These are phyloP conservation scores for Aegotheles bennettii DNA, from an alignment of 2,113 vertebrate genomes.

Conservation along the genomic window DNA sequence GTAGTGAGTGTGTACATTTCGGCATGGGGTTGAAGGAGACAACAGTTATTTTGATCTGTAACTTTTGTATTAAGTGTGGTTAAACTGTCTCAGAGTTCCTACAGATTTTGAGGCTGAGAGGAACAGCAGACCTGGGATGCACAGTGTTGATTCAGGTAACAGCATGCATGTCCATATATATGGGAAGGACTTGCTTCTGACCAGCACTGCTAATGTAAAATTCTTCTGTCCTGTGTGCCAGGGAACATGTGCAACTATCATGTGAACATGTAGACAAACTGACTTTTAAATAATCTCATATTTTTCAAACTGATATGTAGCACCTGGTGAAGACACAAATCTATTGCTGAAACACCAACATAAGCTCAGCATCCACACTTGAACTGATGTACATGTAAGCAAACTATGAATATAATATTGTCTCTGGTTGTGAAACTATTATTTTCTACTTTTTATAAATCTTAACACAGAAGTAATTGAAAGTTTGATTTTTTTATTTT, in stretches of 20 bases:
- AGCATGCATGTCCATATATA: rapidly evolving
- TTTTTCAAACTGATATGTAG: not conserved
- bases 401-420: not conserved
- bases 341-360: not conserved
- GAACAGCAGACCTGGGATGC: not conserved
- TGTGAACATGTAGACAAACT: not conserved
- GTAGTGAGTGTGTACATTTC: not conserved
- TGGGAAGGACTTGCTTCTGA: not conserved
- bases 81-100: not conserved
- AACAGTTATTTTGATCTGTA: not conserved
- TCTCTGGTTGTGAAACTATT: not conserved
- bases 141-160: not conserved
- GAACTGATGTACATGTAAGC: not conserved
- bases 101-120: not conserved
- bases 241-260: not conserved
- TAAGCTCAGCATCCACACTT: not conserved
- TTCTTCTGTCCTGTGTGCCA: not conserved
- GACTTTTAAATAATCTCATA: not conserved
- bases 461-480: not conserved
- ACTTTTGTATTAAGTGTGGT: not conserved
- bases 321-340: not conserved
- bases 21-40: not conserved
- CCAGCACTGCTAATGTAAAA: not conserved
- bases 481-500: not conserved
- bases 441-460: not conserved